These are phyloP conservation scores for Clunio marinus DNA, from an alignment of 2,888 invertebrate genomes.

Conservation along the genomic window DNA sequence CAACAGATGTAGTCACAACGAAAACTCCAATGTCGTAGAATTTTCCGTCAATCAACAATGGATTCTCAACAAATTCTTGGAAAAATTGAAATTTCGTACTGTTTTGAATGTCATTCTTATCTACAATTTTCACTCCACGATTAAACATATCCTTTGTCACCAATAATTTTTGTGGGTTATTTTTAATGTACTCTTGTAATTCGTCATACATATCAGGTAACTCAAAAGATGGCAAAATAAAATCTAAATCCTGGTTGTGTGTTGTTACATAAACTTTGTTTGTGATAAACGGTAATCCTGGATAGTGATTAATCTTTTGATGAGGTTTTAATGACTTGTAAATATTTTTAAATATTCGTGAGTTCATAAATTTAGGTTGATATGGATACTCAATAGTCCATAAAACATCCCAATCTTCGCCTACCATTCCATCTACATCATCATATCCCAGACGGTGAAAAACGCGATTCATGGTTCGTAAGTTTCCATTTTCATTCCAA, in stretches of 20 bases:
- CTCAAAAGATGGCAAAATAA: background rate
- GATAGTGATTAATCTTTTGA: constrained; percentile 83
- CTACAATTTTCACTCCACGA: background rate
- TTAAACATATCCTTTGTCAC: constrained; percentile 2
- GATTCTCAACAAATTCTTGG: background rate
- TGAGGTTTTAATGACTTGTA: constrained; percentile 63
- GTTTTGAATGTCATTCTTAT: background rate
- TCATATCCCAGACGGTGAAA: background rate
- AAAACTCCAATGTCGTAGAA: constrained; percentile 1
- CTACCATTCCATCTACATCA: background rate
- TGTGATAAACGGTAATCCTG: constrained; percentile 83
- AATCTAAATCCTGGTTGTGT: constrained; percentile 43
- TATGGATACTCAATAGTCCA: constrained; percentile 7
- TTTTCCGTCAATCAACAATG: background rate
- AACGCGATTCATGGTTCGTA: constrained; percentile 11
- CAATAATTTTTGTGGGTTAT: constrained; percentile 7
- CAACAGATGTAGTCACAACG: background rate
- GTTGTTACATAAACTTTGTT: constrained; percentile 59
- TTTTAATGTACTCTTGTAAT: constrained; percentile 65
- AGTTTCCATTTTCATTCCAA: constrained; percentile 15
- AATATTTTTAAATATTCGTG: too few species aligned
- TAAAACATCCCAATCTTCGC: constrained; percentile 14
- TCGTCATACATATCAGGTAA: constrained; percentile 64
- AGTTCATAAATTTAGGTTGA: too few species aligned
- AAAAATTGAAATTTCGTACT: background rate